Evolutionary conservation across 1,140 invertebrate genomes (phyloP).

Genomic region (Hermetia illucens): DNA sequence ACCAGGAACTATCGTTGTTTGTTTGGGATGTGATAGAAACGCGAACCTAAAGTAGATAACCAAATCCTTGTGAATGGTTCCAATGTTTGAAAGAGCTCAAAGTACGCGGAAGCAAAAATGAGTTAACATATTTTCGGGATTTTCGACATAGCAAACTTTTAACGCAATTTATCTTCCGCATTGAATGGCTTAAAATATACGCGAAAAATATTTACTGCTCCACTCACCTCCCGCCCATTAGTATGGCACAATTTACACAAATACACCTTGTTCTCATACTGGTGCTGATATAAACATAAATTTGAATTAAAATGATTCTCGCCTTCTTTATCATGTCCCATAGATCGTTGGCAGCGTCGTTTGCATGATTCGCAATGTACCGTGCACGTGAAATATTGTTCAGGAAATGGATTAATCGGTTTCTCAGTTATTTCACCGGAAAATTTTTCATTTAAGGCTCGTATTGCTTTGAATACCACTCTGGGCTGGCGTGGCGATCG

Average conservation of each 20-base stretch:
- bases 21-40: conserved; percentile 45
- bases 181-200: neutral
- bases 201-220: conserved; percentile 5
- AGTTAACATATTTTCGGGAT: no score
- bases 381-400: conserved; percentile 69
- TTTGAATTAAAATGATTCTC: conserved; percentile 43
- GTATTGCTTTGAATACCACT: conserved; percentile 49
- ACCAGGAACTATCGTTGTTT: conserved; percentile 50
- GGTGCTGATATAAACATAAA: conserved; percentile 56
- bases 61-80: neutral
- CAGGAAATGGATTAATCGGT: conserved; percentile 51
- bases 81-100: neutral
- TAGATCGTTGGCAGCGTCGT: conserved; percentile 52
- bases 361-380: conserved; percentile 57
- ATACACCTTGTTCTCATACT: conserved; percentile 64
- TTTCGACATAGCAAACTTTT: no score
- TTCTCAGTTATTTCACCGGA: conserved; percentile 49
- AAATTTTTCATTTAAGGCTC: conserved; percentile 65
- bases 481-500: conserved; percentile 48
- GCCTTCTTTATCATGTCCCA: conserved; percentile 62
- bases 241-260: conserved; percentile 47
- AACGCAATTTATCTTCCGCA: no score
- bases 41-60: conserved; percentile 30
- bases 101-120: no score
- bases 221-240: conserved; percentile 25